phyloP scores from a whole-genome alignment of 2,113 vertebrate genomes.

The Semnopithecus entellus region DNA sequence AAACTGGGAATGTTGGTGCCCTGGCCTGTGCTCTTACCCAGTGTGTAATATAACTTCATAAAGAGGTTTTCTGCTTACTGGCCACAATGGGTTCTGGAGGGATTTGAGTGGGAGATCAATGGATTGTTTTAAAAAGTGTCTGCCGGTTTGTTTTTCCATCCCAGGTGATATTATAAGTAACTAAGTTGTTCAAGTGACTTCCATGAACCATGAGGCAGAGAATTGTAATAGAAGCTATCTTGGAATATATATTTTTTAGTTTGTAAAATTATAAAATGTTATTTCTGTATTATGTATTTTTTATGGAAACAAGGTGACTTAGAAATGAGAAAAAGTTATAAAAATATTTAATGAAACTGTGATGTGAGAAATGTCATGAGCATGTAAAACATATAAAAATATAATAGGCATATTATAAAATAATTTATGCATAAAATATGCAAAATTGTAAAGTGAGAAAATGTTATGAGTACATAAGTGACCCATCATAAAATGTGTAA shows the following conservation, averaged over 20 bases:
- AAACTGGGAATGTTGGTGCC: neutral
- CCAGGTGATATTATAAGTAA: conserved; percentile 26
- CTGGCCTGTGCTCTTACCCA: neutral
- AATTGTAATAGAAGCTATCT: conserved; percentile 46
- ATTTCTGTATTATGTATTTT: neutral
- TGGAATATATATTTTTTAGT: neutral
- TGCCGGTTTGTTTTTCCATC: neutral
- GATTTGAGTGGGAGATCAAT: neutral
- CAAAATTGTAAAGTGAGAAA: neutral
- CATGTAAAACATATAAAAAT: neutral
- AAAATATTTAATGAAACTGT: neutral
- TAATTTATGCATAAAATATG: neutral
- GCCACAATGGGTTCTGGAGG: neutral
- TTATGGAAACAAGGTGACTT: neutral
- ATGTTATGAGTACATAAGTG: neutral
- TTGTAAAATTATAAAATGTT: neutral
- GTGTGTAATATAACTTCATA: neutral
- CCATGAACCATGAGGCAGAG: conserved; percentile 47
- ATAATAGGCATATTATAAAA: neutral
- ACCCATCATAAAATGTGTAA: neutral
- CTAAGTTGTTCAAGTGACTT: neutral
- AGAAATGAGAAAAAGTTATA: neutral
- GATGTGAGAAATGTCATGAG: neutral
- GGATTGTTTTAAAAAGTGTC: neutral
- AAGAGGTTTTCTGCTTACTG: neutral